These are phyloP conservation scores for Limonius californicus DNA, from an alignment of 1,140 invertebrate species.

Conservation along the genomic window DNA sequence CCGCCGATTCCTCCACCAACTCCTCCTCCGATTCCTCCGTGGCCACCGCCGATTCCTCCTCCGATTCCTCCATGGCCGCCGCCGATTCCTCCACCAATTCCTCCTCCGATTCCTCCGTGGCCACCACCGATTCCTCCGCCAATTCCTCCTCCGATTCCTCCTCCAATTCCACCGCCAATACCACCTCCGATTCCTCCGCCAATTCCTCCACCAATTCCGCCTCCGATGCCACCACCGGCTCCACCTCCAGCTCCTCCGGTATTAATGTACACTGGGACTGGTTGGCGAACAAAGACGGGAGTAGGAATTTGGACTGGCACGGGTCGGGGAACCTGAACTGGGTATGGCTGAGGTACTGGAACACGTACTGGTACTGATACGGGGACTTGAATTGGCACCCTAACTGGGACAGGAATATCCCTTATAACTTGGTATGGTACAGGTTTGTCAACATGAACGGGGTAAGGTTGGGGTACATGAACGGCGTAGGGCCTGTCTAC, in stretches of 20 bases:
- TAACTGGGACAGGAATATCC: conserved; percentile 34
- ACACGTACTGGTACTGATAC: conserved; percentile 34
- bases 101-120: too few species aligned
- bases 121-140: too few species aligned
- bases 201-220: background rate
- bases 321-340: conserved; percentile 23
- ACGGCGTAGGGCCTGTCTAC: conserved; percentile 43
- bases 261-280: conserved; percentile 20
- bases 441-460: conserved; percentile 44
- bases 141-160: too few species aligned
- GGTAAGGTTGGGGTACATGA: conserved; percentile 53
- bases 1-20: too few species aligned
- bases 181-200: background rate
- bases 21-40: too few species aligned
- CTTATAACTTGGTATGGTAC: conserved; percentile 35
- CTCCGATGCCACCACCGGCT: conserved; percentile 15
- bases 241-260: conserved; percentile 1
- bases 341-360: conserved; percentile 43
- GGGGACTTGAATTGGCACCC: conserved; percentile 34
- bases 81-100: too few species aligned
- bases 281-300: conserved; percentile 8
- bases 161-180: too few species aligned
- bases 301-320: conserved; percentile 34
- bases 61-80: too few species aligned
- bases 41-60: too few species aligned